Evolutionary conservation across 2,888 invertebrate genomes (phyloP), one percentile per base, ranked within the genome.

Genomic region (Drosophila trichaetosa): DNA sequence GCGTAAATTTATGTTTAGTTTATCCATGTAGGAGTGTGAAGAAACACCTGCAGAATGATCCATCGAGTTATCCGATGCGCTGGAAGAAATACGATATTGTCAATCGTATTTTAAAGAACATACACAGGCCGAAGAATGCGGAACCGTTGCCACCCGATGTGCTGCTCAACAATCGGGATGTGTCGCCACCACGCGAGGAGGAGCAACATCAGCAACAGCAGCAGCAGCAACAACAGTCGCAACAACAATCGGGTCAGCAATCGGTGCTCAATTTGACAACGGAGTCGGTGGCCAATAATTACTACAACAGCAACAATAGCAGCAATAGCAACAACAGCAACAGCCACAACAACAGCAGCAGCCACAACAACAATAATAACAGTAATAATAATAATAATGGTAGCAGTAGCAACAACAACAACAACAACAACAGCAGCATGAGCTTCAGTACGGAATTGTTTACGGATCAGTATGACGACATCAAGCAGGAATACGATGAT

Each of bases 11-110:
- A n/a, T n/a, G 8, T 40, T 38, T 29, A 6, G 13, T 18, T 57
- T n/a, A 13, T 40, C 4, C 4, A 24, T 46, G 16, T 18, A 91
- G 91, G 11, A 79, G 79, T 70, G 91, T 91, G 1, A 89, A 90
- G 36, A 91, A 91, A 24, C 80, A 76, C n/a, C 53, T 89, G 48
- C 73, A 79, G 27, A 56, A 70, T 53, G 91, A 90, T 57, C 69
- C 81, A 6, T 73, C 83, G 49, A 82, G 81, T 40, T 87, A 73
- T 63, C 64, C 75, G 2, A 63, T 69, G 46, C 89, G 86, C 16
- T 91, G 91, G 91, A 91, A 91, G 40, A 91, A 91, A 65, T 91
- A 82, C 60, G 87, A 87, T 56, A 82, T 91, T 13, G 69, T 91
- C 4, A 90, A 90, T 64, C 85, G 82, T 31, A 91, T 91, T 49